A percentile compares a stretch with the other conserved stretches of the same genome.
phyloP scores from a whole-genome alignment of 2,113 vertebrate genomes.

The Sinocyclocheilus anophthalmus region DNA sequence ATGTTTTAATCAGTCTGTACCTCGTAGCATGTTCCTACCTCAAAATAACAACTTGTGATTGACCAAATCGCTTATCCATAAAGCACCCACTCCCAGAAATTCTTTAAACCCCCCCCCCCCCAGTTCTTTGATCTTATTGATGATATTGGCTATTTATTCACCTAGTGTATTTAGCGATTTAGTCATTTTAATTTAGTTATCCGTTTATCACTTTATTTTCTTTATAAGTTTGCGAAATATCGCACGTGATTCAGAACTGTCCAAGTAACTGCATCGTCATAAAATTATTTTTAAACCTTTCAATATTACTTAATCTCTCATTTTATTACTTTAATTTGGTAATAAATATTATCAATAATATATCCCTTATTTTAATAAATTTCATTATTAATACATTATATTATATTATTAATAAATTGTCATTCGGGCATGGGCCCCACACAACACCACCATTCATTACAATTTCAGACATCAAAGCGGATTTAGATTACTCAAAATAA shows the following conservation, averaged over 20 bases:
- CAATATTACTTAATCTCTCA: too few species aligned
- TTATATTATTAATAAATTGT: too few species aligned
- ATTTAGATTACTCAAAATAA: too few species aligned
- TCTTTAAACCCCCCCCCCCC: background rate
- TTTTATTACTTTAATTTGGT: too few species aligned
- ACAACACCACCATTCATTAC: too few species aligned
- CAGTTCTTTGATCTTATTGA: background rate
- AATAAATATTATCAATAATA: background rate
- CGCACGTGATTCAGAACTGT: too few species aligned
- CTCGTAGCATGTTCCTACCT: conserved; percentile 50
- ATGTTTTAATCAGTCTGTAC: conserved; percentile 66
- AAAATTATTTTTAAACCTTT: too few species aligned
- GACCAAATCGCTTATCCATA: conserved; percentile 55
- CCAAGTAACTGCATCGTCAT: too few species aligned
- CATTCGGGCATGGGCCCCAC: too few species aligned
- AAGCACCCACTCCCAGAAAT: conserved; percentile 47
- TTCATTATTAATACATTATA: background rate
- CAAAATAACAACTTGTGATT: conserved; percentile 56
- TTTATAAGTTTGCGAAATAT: background rate
- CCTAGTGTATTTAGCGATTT: background rate
- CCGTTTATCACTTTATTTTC: background rate
- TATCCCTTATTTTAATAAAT: too few species aligned
- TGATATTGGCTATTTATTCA: background rate
- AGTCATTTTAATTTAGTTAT: background rate
- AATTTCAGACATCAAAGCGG: too few species aligned